Evolutionary conservation across 2,113 vertebrate genomes (phyloP).

Genomic region (Condylura cristata): DNA sequence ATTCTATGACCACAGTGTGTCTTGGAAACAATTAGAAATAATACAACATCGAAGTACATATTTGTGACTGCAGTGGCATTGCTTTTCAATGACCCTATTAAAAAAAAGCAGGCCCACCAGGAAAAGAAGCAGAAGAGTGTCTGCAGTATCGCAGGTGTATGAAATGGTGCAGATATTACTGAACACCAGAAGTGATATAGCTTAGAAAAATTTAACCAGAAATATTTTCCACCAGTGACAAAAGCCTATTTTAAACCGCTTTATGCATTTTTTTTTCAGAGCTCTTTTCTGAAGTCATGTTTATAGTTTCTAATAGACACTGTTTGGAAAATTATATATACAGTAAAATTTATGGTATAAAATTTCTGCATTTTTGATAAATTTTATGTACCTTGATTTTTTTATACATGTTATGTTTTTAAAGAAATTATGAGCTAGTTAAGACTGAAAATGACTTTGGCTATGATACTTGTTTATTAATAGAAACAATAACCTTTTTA

Average conservation of each 20-base stretch:
- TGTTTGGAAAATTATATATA: not conserved
- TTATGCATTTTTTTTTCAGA: not conserved
- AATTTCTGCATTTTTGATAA: not conserved
- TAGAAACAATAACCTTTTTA: conserved; percentile 49
- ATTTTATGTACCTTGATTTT: conserved; percentile 45
- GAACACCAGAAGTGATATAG: not conserved
- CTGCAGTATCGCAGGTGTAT: not conserved
- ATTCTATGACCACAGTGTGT: not conserved
- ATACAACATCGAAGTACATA: not conserved
- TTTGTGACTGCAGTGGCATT: not conserved
- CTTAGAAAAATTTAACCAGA: conserved; percentile 25
- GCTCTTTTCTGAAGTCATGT: not conserved
- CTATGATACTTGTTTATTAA: conserved; percentile 20
- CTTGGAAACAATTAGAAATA: conserved; percentile 22
- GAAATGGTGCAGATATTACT: not conserved
- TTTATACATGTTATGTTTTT: conserved; percentile 36
- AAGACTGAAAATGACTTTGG: conserved; percentile 50
- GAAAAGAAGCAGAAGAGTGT: not conserved
- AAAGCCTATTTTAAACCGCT: not conserved
- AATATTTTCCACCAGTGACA: not conserved
- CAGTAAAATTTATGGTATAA: conserved; percentile 44
- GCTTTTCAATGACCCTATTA: not conserved
- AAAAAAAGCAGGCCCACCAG: not conserved
- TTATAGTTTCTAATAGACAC: conserved; percentile 10
- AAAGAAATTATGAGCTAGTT: conserved; percentile 13